A percentile compares a stretch with the other conserved stretches of the same genome.
These are phyloP conservation scores for Drosophila parabipectinata DNA, from an alignment of 1,140 invertebrate genomes.

Conservation along the genomic window DNA sequence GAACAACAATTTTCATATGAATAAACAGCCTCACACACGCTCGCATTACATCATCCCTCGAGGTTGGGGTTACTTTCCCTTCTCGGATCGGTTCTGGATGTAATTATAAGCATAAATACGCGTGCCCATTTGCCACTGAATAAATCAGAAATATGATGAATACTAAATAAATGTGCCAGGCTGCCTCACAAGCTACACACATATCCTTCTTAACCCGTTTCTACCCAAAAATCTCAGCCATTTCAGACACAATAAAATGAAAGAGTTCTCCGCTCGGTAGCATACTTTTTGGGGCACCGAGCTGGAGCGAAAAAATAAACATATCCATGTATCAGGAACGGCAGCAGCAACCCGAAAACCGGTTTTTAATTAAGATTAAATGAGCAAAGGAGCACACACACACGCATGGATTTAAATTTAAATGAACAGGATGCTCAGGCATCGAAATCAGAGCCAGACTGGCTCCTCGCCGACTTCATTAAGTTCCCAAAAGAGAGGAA, in stretches of 20 bases:
- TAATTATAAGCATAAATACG: slow-evolving; percentile 78
- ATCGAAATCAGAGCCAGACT: slow-evolving; percentile 41
- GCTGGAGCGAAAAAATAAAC: slow-evolving; percentile 12
- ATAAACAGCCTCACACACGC: slow-evolving; percentile 44
- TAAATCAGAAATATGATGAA: slow-evolving; percentile 82
- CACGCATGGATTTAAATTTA: slow-evolving; percentile 77
- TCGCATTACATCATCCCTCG: slow-evolving; percentile 33
- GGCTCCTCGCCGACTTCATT: slow-evolving; percentile 61
- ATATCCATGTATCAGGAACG: slow-evolving; percentile 23
- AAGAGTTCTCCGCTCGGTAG: slow-evolving; percentile 39
- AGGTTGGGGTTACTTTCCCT: slow-evolving; percentile 31
- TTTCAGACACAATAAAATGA: slow-evolving; percentile 57
- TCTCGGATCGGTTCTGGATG: slow-evolving; percentile 19
- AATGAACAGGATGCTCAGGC: slow-evolving; percentile 58
- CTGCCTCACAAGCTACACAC: neutral
- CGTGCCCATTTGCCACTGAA: slow-evolving; percentile 78
- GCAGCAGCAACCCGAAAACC: slow-evolving; percentile 67
- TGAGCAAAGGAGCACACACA: slow-evolving; percentile 62
- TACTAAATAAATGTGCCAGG: slow-evolving; percentile 69
- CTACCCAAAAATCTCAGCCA: slow-evolving; percentile 9
- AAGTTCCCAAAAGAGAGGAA: slow-evolving; percentile 37
- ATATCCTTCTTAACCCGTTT: slow-evolving; percentile 33
- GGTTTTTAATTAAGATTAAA: slow-evolving; percentile 83
- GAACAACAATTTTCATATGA: slow-evolving; percentile 56
- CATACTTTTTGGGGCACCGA: slow-evolving; percentile 49